Evolutionary conservation across 2,797 vertebrate genomes (phyloP), one percentile per base, ranked within the genome.

Genomic region (Salmo trutta): DNA sequence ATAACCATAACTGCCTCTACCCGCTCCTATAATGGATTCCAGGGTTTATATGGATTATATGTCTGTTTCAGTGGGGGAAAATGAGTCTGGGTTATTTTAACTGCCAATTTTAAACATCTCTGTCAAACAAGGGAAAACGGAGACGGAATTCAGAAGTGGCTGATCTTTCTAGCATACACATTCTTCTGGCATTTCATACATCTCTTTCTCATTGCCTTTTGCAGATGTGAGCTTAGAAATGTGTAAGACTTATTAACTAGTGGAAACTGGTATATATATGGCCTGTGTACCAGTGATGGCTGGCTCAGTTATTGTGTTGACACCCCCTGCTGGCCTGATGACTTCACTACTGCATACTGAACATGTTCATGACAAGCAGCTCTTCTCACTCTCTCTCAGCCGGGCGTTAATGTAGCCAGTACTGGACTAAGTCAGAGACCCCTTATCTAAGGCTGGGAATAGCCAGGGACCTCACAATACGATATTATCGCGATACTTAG

Each of bases 271-370:
- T 10, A 14, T 47, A 3, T 41, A 8, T 10, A 3, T 2, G n/a
- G n/a, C n/a, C 59, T 64, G 8, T 12, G 65, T 70, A 14, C 36
- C 87, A 79, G 78, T 78, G 89, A 89, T 79, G 82, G 85, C 85
- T 92, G 81, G 82, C 85, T 89, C 78, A 79, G 72, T 77, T 87
- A 87, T 87, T 93, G 92, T 93, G 86, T 91, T 86, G 88, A 94
- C 93, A 93, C 93, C 94, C 91, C 93, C 93, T 94, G 91, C 93
- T 94, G 93, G 93, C 88, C 93, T 84, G 65, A 90, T 85, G 85
- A 84, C 87, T 88, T 84, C 88, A 94, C 92, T 93, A 83, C 94
- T 81, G 67, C 88, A 75, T 51, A 5, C 21, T 67, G 65, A 67
- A 31, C 14, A 5, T 27, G 29, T 75, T 80, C 79, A 69, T 76